Evolutionary conservation across 2,113 vertebrate genomes (phyloP), one percentile per base, ranked within the genome.

Genomic region (Malurus alboscapulatus): DNA sequence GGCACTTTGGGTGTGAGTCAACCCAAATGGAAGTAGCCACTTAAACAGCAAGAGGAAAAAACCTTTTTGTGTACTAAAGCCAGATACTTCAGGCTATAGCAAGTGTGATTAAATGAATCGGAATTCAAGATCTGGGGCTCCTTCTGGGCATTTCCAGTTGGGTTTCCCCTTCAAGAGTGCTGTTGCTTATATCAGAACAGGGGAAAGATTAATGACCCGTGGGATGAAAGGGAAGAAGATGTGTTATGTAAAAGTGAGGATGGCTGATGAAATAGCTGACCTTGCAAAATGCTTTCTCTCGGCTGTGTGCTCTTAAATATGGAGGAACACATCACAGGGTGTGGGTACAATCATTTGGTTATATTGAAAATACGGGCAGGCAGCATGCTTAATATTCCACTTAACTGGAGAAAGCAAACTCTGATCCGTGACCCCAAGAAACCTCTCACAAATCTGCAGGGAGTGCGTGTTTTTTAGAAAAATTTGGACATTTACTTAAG

Each of bases 121-220:
- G 82, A 84, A 80, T 92, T 84, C 59, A 36, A 86, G 66, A 68
- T 62, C n/a, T 7, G 6, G 73, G 86, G 65, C 69, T 88, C 38
- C 72, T 40, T 29, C 1, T 92, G 88, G 93, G 93, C 87, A 91
- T 92, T 95, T 95, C 93, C 89, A 87, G 65, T 21, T 58, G 90
- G 72, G 21, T 90, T 95, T 94, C 73, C 92, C 76, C 83, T 57
- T 58, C 16, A 9, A 3, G 68, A 76, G 34, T 0, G 0, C 59
- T 1, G 3, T 63, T 44, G 77, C 62, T 34, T 79, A 27, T 44
- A 76, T 48, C 0, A 0, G 71, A 36, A 6, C 29, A 12, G 1
- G 4, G 62, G 30, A 26, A 40, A 26, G 50, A 40, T 59, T 12
- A 61, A 27, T 55, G 50, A 27, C 15, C 5, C 0, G 1, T 67